Base-by-base conservation (phyloP, 2,797 vertebrate genomes). In the Microcaecilia unicolor region DNA sequence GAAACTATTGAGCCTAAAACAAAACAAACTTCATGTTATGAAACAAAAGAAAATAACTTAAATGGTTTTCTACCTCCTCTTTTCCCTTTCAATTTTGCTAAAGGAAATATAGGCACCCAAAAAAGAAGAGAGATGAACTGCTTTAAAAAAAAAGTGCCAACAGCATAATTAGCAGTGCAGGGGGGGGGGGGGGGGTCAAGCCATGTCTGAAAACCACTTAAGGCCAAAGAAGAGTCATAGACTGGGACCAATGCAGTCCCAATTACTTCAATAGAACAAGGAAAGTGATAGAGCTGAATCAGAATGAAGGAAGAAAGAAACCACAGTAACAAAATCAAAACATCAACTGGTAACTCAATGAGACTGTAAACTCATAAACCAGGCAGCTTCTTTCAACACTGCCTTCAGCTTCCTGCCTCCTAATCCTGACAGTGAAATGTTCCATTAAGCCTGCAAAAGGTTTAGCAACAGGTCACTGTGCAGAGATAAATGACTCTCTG, bases 311-410 rank as follows among this genome's bases (percentile, higher is more conserved):
- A 26, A 68, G 67, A 62, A 53, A 50, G 46, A 18, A 59, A 70
- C 56, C 67, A 66, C 58, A 62, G 59, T 41, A 63, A 67, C 56
- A 73, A 58, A 44, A 55, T 69, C 65, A 64, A 72, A 69, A 62
- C 53, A 70, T 63, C 70, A 78, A 37, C 52, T 22, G 11, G 65
- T 44, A 72, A 55, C 59, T 61, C 67, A 59, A 64, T 52, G 66
- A 69, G 57, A 64, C 59, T 41, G 70, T 61, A 67, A 76, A 62
- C 72, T 72, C 70, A 13, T 56, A 64, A 70, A 58, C 53, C 71
- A n/a, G 61, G 51, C 41, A 58, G 65, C 64, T 64, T 64, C 62
- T 57, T 55, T 57, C 49, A 30, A 58, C 28, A 44, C 55, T 20
- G 32, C 31, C 64, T 10, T 36, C 36, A 63, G 51, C 50, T 51